Evolutionary conservation across 2,113 vertebrate species (phyloP).

Genomic region (Alosa alosa): DNA sequence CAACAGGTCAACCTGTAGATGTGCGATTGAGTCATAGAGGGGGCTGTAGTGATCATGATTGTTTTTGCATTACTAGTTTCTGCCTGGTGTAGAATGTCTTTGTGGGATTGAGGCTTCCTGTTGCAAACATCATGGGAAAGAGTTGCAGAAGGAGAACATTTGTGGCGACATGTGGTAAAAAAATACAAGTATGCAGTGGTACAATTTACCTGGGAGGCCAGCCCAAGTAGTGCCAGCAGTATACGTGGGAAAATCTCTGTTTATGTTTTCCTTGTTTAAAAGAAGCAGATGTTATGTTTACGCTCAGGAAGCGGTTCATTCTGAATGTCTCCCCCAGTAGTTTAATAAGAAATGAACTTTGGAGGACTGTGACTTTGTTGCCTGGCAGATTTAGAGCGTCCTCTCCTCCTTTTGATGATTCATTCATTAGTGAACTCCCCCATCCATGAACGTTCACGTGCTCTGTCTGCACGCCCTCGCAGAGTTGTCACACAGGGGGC

Average conservation of each 20-base stretch:
- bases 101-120: not conserved
- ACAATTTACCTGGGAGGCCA: not conserved
- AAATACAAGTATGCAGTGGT: not conserved
- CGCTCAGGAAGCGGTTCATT: not conserved
- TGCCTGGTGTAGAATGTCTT: not conserved
- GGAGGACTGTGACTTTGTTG: not conserved
- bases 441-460: not conserved
- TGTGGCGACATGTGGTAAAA: not conserved
- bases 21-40: not conserved
- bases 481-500: not conserved
- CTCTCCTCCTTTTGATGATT: slow-evolving; percentile 11
- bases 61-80: not conserved
- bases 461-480: not conserved
- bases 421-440: slow-evolving; percentile 6
- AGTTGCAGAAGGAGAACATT: not conserved
- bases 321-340: not conserved
- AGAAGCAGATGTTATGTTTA: slow-evolving; percentile 9
- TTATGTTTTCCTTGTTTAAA: not conserved
- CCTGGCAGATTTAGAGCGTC: not conserved
- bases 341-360: not conserved
- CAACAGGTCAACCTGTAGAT: not conserved
- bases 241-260: not conserved
- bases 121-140: not conserved
- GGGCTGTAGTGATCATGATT: not conserved
- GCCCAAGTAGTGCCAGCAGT: not conserved